Percentiles rank a stretch among this genome's conserved stretches.
These are phyloP conservation scores for Chalcis sispes DNA, from an alignment of 2,888 invertebrate species.

Conservation along the genomic window DNA sequence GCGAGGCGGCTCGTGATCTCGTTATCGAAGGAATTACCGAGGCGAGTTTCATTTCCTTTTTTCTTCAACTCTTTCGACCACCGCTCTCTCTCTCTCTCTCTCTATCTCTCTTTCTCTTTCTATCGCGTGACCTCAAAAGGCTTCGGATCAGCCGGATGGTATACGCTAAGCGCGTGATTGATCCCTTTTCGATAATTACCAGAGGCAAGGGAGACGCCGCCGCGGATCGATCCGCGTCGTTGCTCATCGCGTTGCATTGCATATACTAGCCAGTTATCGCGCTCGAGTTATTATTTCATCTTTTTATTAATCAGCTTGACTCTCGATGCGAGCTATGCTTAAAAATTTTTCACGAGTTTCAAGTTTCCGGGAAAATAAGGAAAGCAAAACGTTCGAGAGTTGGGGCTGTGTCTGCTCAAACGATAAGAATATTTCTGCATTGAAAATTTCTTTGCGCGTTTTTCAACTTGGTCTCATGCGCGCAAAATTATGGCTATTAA, in stretches of 20 bases:
- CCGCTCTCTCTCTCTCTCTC: background rate
- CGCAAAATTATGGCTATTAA: too few relatives aligned
- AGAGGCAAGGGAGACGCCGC: background rate
- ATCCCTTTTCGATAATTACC: conserved; percentile 72
- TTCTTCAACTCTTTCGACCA: conserved; percentile 9
- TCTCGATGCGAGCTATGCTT: background rate
- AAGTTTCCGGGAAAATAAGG: background rate
- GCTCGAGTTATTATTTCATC: conserved; percentile 28
- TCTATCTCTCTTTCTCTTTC: conserved; percentile 7
- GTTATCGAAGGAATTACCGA: conserved; percentile 53
- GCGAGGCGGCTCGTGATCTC: conserved; percentile 44
- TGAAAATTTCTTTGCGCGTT: too few relatives aligned
- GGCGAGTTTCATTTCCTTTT: conserved; percentile 25
- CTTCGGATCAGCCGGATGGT: conserved; percentile 48
- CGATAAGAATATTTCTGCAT: too few relatives aligned
- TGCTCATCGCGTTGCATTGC: too few relatives aligned
- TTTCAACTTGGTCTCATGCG: too few relatives aligned
- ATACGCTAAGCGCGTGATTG: conserved; percentile 66
- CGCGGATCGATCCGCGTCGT: conserved; percentile 15
- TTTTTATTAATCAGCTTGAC: conserved; percentile 24
- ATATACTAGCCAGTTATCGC: background rate
- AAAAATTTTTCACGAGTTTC: too few relatives aligned
- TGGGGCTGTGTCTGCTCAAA: too few relatives aligned
- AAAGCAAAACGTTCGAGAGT: too few relatives aligned
- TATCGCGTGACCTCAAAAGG: conserved; percentile 54